These are phyloP conservation scores for Coreius guichenoti DNA, from an alignment of 2,797 vertebrate species.

Conservation along the genomic window DNA sequence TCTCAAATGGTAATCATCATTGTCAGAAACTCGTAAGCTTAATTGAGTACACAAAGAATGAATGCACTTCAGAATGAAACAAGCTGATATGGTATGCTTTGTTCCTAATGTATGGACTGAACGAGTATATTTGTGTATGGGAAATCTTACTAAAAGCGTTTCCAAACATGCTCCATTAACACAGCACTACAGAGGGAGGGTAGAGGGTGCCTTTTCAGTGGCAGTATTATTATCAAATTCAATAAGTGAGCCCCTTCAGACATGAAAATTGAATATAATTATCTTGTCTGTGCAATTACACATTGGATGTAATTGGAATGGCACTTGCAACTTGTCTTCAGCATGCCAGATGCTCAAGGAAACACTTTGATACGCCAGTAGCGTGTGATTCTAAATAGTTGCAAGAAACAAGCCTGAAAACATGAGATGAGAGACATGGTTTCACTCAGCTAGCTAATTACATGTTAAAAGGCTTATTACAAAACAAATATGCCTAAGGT, in stretches of 20 bases:
- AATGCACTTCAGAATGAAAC: slow-evolving; percentile 26
- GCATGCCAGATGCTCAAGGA: slow-evolving; percentile 25
- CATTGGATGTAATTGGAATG: slow-evolving; percentile 61
- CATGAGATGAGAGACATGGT: slow-evolving; percentile 6
- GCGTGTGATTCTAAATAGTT: slow-evolving; percentile 15
- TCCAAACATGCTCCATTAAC: slow-evolving; percentile 42
- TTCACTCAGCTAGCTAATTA: slow-evolving; percentile 40
- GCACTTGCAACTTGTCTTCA: slow-evolving; percentile 59
- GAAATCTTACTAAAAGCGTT: slow-evolving; percentile 35
- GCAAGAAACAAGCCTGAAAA: neutral
- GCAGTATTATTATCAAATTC: slow-evolving; percentile 60
- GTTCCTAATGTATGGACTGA: slow-evolving; percentile 20
- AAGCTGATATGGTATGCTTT: slow-evolving; percentile 18
- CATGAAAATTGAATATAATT: slow-evolving; percentile 65
- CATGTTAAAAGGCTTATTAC: slow-evolving; percentile 50
- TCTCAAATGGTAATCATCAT: neutral
- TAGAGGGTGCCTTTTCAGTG: slow-evolving; percentile 43
- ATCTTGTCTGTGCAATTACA: slow-evolving; percentile 63
- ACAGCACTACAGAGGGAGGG: slow-evolving; percentile 34
- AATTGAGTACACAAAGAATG: slow-evolving; percentile 47
- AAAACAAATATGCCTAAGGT: slow-evolving; percentile 48
- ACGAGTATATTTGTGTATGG: slow-evolving; percentile 29
- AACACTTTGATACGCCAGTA: slow-evolving; percentile 7
- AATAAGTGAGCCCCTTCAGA: slow-evolving; percentile 64
- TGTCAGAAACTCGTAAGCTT: slow-evolving; percentile 9